Percentiles rank a stretch among this genome's conserved stretches.
Evolutionary conservation across 2,113 vertebrate species (phyloP).

Genomic region (Castor canadensis): DNA sequence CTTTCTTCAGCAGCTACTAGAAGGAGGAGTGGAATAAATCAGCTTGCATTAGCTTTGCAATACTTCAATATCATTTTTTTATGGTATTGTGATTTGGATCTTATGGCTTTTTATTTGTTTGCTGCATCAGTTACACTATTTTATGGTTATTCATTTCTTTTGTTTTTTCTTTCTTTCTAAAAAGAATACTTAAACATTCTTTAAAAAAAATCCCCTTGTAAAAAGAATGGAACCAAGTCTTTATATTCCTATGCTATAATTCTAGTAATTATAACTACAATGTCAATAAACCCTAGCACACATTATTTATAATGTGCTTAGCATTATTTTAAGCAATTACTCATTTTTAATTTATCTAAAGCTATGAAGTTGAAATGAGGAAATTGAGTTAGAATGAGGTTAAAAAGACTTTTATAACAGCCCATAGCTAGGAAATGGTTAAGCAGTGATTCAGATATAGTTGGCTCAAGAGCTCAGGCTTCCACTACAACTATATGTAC

Average conservation of each 20-base stretch:
- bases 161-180: neutral
- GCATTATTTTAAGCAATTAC: neutral
- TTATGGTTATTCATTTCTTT: neutral
- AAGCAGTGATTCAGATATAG: neutral
- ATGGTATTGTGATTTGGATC: neutral
- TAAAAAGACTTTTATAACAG: neutral
- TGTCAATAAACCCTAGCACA: neutral
- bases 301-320: neutral
- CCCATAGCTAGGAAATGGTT: neutral
- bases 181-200: neutral
- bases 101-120: neutral
- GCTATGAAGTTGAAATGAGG: neutral
- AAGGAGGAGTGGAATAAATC: neutral
- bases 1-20: neutral
- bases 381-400: neutral
- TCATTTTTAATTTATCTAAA: constrained; percentile 19
- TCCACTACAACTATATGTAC: neutral
- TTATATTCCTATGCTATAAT: neutral
- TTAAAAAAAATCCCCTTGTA: neutral
- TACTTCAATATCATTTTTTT: neutral
- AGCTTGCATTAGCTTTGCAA: neutral
- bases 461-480: neutral
- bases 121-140: neutral
- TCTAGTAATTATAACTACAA: neutral
- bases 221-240: neutral